These are phyloP conservation scores for Meloidogyne floridensis DNA, from an alignment of 1,140 invertebrate genomes.

Conservation along the genomic window DNA sequence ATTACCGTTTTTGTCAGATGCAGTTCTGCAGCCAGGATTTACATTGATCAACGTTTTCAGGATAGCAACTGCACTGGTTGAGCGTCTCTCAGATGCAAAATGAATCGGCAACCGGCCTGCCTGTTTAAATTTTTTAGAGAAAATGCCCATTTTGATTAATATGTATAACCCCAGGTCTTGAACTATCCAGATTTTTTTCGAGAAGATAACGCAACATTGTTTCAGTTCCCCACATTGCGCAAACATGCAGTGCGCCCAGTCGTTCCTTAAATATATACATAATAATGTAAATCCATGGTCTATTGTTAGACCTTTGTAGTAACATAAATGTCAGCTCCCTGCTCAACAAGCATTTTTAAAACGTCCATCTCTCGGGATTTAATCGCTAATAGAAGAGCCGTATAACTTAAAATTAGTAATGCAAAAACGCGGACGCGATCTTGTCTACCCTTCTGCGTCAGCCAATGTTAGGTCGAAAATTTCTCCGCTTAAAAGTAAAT, in stretches of 20 bases:
- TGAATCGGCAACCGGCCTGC: constrained; percentile 52
- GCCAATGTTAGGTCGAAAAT: constrained; percentile 44
- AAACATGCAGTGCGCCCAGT: constrained; percentile 55
- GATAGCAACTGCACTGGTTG: constrained; percentile 42
- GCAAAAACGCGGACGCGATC: neutral
- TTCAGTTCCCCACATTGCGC: constrained; percentile 55
- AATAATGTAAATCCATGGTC: constrained; percentile 11
- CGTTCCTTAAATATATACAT: constrained; percentile 47
- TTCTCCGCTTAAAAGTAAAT: constrained; percentile 36
- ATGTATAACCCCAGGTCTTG: constrained; percentile 51
- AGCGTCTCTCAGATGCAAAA: constrained; percentile 49
- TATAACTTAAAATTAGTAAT: constrained; percentile 49
- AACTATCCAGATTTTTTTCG: constrained; percentile 45
- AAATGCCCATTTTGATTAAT: neutral
- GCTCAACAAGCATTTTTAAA: constrained; percentile 48
- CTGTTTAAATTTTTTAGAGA: neutral
- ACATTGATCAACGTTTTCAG: constrained; percentile 51
- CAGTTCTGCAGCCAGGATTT: constrained; percentile 42
- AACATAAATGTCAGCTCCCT: constrained; percentile 57
- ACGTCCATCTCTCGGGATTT: constrained; percentile 51
- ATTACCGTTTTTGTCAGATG: constrained; percentile 41
- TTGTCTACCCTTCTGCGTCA: constrained; percentile 36
- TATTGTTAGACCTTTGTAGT: constrained; percentile 50
- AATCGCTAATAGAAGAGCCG: constrained; percentile 56
- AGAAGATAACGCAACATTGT: constrained; percentile 48